Base-by-base conservation (phyloP, 1,140 invertebrate species). In the Drosophila albomicans region DNA sequence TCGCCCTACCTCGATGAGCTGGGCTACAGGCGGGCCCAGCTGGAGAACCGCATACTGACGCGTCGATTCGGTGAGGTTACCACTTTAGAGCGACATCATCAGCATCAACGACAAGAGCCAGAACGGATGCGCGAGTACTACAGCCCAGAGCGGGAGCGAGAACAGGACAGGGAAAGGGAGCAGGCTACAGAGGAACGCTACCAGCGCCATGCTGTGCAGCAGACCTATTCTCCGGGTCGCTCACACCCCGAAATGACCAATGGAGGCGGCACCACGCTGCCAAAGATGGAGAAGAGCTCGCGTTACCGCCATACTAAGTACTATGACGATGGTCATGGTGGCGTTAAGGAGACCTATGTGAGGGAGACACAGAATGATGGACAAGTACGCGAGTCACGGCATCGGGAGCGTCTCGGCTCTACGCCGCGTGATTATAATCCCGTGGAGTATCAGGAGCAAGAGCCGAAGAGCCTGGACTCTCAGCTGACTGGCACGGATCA, bases 21-120 rank as follows among this genome's bases (percentile, higher is more conserved):
- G 41, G 96, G 95, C 82, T 94, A 95, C n/a, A 93, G 96, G 30
- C 93, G 96, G 16, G 95, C 96, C 48, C 93, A 96, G n/a, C 93
- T 97, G 3, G 96, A 97, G 87, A 96, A 96, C 1, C 94, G 96
- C 57, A 94, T 92, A 7, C 46, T 90, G 5, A 92, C 91, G 4
- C 66, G 91, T n/a, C 82, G 89, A 2, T 92, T 92, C 45, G 91
- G 91, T 11, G 88, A 92, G 8, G 61, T 52, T 0, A 73, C 64
- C 43, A 92, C 88, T 1, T 13, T 90, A 51, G 88, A 92, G 15
- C 77, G 84, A 25, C 20, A 25, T 3, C 75, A 78, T 43, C 48
- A 41, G 13, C 5, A 56, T n/a, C 11, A 15, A 1, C 5, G 35
- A 57, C 75, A 38, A 38, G 71, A 35, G 71, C 75, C 41, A 10